These are phyloP conservation scores for Leuciscus waleckii DNA, from an alignment of 2,797 vertebrate genomes.

Conservation along the genomic window DNA sequence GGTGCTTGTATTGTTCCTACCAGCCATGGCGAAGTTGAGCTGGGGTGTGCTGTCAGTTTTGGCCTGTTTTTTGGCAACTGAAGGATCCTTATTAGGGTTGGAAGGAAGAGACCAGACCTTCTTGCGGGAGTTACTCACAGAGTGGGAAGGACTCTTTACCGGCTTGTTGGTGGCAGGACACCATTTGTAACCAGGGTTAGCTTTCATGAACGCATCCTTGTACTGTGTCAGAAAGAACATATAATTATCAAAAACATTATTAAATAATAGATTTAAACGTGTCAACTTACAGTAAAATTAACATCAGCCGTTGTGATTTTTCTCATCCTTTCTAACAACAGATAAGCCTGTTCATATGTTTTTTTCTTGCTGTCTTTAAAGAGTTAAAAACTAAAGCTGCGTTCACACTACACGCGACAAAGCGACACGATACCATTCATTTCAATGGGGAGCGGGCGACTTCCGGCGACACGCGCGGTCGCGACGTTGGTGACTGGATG, in stretches of 20 bases:
- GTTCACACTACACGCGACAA: no score
- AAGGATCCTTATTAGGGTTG: slow-evolving; percentile 87
- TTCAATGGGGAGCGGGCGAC: no score
- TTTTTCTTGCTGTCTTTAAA: not conserved
- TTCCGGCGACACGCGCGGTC: no score
- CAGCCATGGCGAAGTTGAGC: slow-evolving; percentile 97
- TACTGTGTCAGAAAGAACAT: slow-evolving; percentile 77
- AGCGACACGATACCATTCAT: no score
- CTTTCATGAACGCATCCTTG: slow-evolving; percentile 99
- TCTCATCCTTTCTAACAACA: not conserved
- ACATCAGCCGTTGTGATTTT: not conserved
- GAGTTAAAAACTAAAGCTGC: not conserved
- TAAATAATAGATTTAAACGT: not conserved
- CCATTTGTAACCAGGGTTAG: slow-evolving; percentile 98
- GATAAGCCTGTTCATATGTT: not conserved
- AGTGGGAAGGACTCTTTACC: slow-evolving; percentile 86
- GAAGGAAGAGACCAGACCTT: slow-evolving; percentile 92
- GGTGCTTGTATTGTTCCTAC: slow-evolving; percentile 73
- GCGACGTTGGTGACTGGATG: no score
- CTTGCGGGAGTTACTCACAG: slow-evolving; percentile 88
- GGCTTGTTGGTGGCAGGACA: slow-evolving; percentile 97
- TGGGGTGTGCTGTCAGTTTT: slow-evolving; percentile 92
- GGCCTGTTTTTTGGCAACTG: slow-evolving; percentile 86
- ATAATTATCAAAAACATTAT: not conserved
- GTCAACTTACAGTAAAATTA: not conserved